These are phyloP conservation scores for Drosophila nikananu DNA, from an alignment of 1,140 invertebrate genomes.

Conservation along the genomic window DNA sequence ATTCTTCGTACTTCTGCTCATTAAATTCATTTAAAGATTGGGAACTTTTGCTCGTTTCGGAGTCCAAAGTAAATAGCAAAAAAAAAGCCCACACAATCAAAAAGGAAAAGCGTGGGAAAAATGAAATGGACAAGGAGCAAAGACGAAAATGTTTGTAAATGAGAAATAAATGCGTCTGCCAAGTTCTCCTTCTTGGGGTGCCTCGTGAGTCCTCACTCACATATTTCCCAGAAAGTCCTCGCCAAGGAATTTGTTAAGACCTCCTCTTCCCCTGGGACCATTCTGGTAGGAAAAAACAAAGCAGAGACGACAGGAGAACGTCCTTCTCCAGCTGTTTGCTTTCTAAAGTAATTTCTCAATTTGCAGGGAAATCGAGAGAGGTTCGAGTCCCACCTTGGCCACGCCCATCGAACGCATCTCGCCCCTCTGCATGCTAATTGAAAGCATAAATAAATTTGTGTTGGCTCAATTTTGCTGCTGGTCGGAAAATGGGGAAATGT, in stretches of 20 bases:
- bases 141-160: constrained; percentile 74
- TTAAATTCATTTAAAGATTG: constrained; percentile 78
- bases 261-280: constrained; percentile 11
- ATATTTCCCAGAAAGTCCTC: constrained; percentile 1
- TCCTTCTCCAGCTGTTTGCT: constrained; percentile 32
- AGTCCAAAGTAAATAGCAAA: constrained; percentile 75
- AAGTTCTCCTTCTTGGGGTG: background rate
- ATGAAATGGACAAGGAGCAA: too few species aligned
- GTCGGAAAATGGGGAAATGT: too few species aligned
- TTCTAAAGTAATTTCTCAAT: constrained; percentile 50
- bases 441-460: too few species aligned
- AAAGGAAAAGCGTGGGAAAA: background rate
- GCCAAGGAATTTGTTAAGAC: constrained; percentile 68
- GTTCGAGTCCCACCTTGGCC: background rate
- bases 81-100: constrained; percentile 26
- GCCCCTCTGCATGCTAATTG: background rate
- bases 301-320: background rate
- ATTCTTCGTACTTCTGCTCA: constrained; percentile 60
- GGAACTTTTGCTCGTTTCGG: constrained; percentile 72
- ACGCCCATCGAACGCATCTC: constrained; percentile 12
- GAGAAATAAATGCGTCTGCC: constrained; percentile 65
- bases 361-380: constrained; percentile 23
- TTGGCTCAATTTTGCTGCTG: too few species aligned
- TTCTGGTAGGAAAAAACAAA: constrained; percentile 1
- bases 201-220: constrained; percentile 1